Evolutionary conservation across 35 echinoderm and acorn worm species (phyloP).

Genomic region (Anneissia japonica): DNA sequence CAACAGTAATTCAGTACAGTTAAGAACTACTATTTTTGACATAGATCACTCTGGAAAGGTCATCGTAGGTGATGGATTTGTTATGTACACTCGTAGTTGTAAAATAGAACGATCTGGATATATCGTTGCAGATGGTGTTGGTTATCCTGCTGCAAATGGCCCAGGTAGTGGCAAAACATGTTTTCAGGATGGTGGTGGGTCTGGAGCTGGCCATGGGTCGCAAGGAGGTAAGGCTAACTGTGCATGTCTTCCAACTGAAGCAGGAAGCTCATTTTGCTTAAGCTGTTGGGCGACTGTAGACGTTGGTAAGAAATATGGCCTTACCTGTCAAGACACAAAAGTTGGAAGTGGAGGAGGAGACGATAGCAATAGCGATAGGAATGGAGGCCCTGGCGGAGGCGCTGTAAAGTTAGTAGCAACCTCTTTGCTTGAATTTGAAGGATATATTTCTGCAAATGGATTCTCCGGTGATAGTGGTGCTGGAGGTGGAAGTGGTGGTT

Average conservation of each 20-base stretch:
- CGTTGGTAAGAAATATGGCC: slow-evolving; percentile 37
- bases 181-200: not conserved
- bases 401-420: slow-evolving; percentile 37
- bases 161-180: not conserved
- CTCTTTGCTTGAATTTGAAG: slow-evolving; percentile 41
- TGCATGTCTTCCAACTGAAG: slow-evolving; percentile 7
- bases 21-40: slow-evolving; percentile 32
- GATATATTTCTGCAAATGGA: slow-evolving; percentile 31
- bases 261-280: slow-evolving; percentile 17
- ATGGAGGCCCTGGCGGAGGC: slow-evolving; percentile 52
- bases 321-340: slow-evolving; percentile 26
- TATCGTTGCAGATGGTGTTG: slow-evolving; percentile 7
- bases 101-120: slow-evolving; percentile 37
- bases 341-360: slow-evolving; percentile 81
- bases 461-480: not conserved
- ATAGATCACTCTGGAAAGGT: slow-evolving; percentile 46
- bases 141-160: not conserved
- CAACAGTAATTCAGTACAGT: slow-evolving; percentile 7
- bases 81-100: slow-evolving; percentile 21
- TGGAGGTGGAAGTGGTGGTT: slow-evolving; percentile 76
- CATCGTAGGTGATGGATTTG: slow-evolving; percentile 22
- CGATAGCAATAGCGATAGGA: not conserved
- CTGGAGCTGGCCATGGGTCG: slow-evolving; percentile 40
- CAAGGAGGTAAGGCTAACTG: slow-evolving; percentile 13
- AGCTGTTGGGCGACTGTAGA: not conserved